phyloP scores from a whole-genome alignment of 2,113 vertebrate genomes.

The Brachypteracias leptosomus region DNA sequence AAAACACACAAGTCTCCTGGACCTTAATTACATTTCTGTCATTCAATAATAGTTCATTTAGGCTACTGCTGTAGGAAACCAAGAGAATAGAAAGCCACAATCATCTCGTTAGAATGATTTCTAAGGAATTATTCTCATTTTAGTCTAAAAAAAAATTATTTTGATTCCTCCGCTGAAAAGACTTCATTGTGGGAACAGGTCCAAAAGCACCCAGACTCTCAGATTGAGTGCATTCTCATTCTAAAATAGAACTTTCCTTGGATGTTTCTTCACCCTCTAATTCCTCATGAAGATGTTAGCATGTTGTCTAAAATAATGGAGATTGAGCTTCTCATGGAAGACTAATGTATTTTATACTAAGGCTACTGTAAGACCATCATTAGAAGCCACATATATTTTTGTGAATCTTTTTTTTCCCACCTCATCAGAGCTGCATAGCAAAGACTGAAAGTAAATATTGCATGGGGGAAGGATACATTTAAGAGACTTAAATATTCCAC shows the following conservation, averaged over 20 bases:
- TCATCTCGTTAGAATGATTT: neutral
- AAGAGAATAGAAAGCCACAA: neutral
- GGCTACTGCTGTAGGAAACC: neutral
- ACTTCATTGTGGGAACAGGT: neutral
- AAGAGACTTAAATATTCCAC: neutral
- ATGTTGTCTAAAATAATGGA: neutral
- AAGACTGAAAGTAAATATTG: neutral
- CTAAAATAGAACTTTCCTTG: neutral
- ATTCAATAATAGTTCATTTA: neutral
- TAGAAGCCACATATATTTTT: neutral
- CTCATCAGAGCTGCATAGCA: neutral
- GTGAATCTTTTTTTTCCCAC: neutral
- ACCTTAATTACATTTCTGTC: neutral
- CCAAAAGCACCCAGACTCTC: neutral
- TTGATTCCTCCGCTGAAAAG: neutral
- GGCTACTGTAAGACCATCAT: neutral
- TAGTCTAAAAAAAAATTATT: neutral
- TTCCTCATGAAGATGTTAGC: neutral
- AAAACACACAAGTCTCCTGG: neutral
- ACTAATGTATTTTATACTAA: neutral
- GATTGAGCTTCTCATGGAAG: neutral
- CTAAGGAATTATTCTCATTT: neutral
- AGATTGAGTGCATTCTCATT: neutral
- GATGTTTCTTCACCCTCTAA: neutral
- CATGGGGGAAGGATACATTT: neutral